These are phyloP conservation scores for Platygyra sinensis DNA, from an alignment of 64 coral and sea anemone species.

Conservation along the genomic window DNA sequence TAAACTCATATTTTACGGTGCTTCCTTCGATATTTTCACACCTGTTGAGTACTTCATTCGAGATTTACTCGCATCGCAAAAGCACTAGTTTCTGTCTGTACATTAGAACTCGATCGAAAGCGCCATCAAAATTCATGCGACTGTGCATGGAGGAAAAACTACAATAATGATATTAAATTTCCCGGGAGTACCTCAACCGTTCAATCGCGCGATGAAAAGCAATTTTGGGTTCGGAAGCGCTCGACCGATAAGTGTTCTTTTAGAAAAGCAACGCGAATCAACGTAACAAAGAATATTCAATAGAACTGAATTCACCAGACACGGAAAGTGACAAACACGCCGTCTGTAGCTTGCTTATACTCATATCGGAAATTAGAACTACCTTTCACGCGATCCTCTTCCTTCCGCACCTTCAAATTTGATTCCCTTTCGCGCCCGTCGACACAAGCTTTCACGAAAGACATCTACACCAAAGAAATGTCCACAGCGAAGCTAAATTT, in stretches of 20 bases:
- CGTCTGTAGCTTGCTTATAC: conserved; percentile 1
- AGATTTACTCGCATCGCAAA: not conserved
- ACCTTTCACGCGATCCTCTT: conserved; percentile 37
- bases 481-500: not conserved
- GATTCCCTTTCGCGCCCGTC: conserved; percentile 36
- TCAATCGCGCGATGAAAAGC: conserved; percentile 13
- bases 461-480: conserved; percentile 21
- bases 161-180: conserved; percentile 46
- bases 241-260: conserved; percentile 38
- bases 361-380: conserved; percentile 51
- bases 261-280: conserved; percentile 29
- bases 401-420: conserved; percentile 10
- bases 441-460: not conserved
- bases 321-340: conserved; percentile 41
- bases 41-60: conserved; percentile 20
- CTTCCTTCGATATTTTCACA: not conserved
- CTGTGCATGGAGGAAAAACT: not conserved
- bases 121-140: not conserved
- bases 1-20: not conserved
- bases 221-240: conserved; percentile 38
- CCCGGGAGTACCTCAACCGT: conserved; percentile 48
- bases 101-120: not conserved
- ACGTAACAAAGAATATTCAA: conserved; percentile 28
- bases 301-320: conserved; percentile 32
- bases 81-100: not conserved